phyloP scores from a whole-genome alignment of 2,888 invertebrate species.

The Tyria jacobaeae region DNA sequence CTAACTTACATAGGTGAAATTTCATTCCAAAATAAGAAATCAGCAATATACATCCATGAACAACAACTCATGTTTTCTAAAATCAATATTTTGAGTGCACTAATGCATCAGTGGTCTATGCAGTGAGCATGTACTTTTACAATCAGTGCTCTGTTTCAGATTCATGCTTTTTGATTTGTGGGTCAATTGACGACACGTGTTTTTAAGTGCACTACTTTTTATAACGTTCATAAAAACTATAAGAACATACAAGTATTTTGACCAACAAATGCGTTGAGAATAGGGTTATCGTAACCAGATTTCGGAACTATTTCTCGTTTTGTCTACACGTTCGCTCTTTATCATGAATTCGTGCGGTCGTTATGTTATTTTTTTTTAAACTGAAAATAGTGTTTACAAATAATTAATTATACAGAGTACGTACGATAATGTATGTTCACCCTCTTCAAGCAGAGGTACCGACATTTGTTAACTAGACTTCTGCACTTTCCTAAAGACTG shows the following conservation, averaged over 20 bases:
- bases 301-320: too few species aligned
- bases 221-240: constrained; percentile 18
- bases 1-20: too few species aligned
- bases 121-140: constrained; percentile 34
- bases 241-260: constrained; percentile 11
- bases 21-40: too few species aligned
- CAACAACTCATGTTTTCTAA: too few species aligned
- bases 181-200: constrained; percentile 47
- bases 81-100: not conserved
- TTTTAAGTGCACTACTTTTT: constrained; percentile 40
- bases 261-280: constrained; percentile 20
- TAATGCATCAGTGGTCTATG: constrained; percentile 15
- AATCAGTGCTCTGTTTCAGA: constrained; percentile 16
- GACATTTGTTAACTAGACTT: too few species aligned
- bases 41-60: too few species aligned
- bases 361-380: too few species aligned
- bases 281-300: not conserved
- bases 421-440: not conserved
- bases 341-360: too few species aligned
- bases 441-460: not conserved
- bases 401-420: too few species aligned
- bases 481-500: too few species aligned
- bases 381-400: too few species aligned
- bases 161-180: constrained; percentile 45
- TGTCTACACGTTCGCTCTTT: too few species aligned